Percentiles rank a stretch among this genome's conserved stretches.
Conservation (phyloP, 2,113 vertebrate species). For the Carassius carassius region DNA sequence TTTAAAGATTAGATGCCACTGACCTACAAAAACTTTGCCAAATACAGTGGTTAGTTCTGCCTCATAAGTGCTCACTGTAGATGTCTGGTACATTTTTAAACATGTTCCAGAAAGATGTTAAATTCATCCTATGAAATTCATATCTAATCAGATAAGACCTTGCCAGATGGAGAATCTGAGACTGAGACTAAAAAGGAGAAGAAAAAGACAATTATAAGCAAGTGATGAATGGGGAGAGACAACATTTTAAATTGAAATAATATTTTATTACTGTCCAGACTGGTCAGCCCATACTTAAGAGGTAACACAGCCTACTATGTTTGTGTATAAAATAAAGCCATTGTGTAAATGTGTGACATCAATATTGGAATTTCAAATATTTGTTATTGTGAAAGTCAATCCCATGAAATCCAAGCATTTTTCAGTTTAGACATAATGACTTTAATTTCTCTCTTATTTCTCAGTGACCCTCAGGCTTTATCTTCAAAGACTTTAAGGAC, state of each 20-base stretch:
- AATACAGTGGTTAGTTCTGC: background rate
- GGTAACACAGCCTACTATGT: background rate
- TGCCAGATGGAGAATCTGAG: background rate
- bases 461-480: background rate
- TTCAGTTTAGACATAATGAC: background rate
- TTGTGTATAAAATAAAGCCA: background rate
- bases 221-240: too few relatives aligned
- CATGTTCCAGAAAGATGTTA: background rate
- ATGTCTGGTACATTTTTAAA: background rate
- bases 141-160: background rate
- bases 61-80: background rate
- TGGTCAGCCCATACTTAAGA: too few relatives aligned
- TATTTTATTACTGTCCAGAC: background rate
- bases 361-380: background rate
- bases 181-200: background rate
- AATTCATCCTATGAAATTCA: background rate
- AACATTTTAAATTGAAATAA: too few relatives aligned
- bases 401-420: background rate
- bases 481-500: background rate
- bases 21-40: background rate
- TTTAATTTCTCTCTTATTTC: background rate
- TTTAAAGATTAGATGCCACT: background rate
- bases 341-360: background rate
- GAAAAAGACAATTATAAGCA: background rate
- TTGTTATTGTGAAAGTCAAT: background rate